These are phyloP conservation scores for Spisula subtruncata DNA, from an alignment of 2,888 invertebrate species.

Conservation along the genomic window DNA sequence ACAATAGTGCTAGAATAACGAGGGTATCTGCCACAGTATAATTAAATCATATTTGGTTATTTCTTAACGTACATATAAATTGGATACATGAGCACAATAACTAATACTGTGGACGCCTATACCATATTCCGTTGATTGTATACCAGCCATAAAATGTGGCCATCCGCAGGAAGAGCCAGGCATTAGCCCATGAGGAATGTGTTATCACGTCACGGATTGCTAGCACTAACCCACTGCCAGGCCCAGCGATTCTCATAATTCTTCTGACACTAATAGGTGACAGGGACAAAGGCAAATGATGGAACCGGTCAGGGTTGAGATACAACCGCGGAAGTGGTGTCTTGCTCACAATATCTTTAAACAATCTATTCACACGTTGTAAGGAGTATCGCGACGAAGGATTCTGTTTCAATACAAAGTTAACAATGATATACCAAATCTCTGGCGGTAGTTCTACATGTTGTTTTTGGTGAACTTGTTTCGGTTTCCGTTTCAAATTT, in stretches of 20 bases:
- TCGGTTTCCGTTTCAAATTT: not conserved
- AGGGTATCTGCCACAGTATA: too few relatives aligned
- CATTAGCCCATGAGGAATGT: conserved; percentile 44
- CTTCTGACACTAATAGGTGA: conserved; percentile 38
- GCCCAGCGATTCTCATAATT: conserved; percentile 37
- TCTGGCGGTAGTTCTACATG: not conserved
- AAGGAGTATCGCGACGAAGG: conserved; percentile 9
- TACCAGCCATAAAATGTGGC: conserved; percentile 25
- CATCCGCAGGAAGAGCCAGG: conserved; percentile 41
- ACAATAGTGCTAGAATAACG: too few relatives aligned
- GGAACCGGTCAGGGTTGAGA: conserved; percentile 24
- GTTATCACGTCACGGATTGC: conserved; percentile 35
- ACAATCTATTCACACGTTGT: conserved; percentile 15
- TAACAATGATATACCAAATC: conserved; percentile 33
- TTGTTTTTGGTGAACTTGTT: not conserved
- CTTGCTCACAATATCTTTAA: conserved; percentile 34
- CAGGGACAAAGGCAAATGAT: not conserved
- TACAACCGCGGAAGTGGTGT: conserved; percentile 6
- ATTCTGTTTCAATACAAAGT: not conserved
- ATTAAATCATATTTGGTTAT: too few relatives aligned
- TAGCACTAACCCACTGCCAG: conserved; percentile 41
- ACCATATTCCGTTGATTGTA: too few relatives aligned
- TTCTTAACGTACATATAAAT: too few relatives aligned
- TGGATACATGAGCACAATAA: too few relatives aligned
- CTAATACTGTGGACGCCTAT: too few relatives aligned